phyloP scores from a whole-genome alignment of 2,888 invertebrate species.

The Linyphia triangularis region DNA sequence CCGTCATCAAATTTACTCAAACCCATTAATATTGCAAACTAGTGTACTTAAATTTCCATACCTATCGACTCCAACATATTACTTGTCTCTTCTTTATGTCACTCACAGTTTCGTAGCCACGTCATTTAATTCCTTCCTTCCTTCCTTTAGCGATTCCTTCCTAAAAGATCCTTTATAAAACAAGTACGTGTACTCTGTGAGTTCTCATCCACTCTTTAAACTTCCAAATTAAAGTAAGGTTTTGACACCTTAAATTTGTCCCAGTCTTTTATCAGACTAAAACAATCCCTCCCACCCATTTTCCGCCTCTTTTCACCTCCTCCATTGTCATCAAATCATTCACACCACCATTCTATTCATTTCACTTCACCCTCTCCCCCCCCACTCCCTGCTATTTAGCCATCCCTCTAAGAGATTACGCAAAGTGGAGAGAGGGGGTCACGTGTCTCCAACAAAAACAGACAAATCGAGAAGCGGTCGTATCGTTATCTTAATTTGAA shows the following conservation, averaged over 20 bases:
- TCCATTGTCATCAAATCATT: slow-evolving; percentile 29
- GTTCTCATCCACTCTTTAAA: no score
- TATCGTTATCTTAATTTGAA: slow-evolving; percentile 71
- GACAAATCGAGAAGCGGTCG: slow-evolving; percentile 49
- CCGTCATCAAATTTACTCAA: no score
- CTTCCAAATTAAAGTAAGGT: no score
- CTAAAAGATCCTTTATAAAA: no score
- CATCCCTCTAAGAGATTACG: slow-evolving; percentile 53
- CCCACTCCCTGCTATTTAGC: slow-evolving; percentile 25
- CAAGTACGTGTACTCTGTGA: no score
- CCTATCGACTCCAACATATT: no score
- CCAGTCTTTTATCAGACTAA: background rate
- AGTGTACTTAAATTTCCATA: no score
- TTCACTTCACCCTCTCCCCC: slow-evolving; percentile 9
- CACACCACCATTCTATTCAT: slow-evolving; percentile 24
- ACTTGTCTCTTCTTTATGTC: no score
- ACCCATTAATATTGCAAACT: no score
- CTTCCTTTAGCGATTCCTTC: no score
- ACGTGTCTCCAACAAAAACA: slow-evolving; percentile 57
- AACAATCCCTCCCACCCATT: slow-evolving; percentile 1
- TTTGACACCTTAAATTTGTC: background rate
- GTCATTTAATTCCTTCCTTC: no score
- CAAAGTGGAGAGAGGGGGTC: slow-evolving; percentile 6
- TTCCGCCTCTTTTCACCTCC: background rate
- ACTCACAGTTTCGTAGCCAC: no score